phyloP scores from a whole-genome alignment of 2,113 vertebrate genomes.

The Oryzias javanicus region DNA sequence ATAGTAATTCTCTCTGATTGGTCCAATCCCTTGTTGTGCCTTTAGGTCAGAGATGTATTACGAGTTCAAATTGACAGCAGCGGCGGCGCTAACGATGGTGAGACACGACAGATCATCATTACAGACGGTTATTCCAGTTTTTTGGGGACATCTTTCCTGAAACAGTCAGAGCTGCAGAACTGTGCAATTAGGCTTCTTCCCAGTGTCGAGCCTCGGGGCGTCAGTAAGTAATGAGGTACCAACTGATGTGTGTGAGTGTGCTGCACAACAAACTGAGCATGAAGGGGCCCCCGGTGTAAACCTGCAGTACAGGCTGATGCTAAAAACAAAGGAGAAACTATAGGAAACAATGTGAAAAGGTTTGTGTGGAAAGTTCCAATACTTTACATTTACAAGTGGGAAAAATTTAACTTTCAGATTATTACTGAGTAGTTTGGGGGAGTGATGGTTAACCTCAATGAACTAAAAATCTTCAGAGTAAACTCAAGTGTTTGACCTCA shows the following conservation, averaged over 20 bases:
- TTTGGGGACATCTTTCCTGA: constrained; percentile 41
- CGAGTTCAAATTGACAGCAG: not conserved
- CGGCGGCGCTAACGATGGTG: constrained; percentile 16
- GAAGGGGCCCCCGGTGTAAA: constrained; percentile 23
- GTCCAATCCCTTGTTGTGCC: too few species aligned
- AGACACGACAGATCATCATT: constrained; percentile 48
- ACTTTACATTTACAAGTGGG: too few species aligned
- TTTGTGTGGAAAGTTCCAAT: too few species aligned
- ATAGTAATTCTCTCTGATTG: too few species aligned
- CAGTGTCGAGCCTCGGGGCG: constrained; percentile 54
- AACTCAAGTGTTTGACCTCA: too few species aligned
- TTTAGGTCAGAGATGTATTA: too few species aligned
- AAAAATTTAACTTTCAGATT: too few species aligned
- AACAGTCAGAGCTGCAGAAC: constrained; percentile 60
- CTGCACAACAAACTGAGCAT: not conserved
- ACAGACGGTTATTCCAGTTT: constrained; percentile 13
- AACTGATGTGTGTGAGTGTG: constrained; percentile 25
- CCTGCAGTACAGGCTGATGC: constrained; percentile 29
- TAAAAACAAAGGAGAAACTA: too few species aligned
- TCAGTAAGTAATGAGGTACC: constrained; percentile 60
- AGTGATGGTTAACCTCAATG: too few species aligned
- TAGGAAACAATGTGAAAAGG: too few species aligned
- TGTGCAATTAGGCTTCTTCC: constrained; percentile 59
- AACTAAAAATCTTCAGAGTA: too few species aligned
- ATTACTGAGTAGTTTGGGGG: too few species aligned